phyloP scores from a whole-genome alignment of 2,113 vertebrate genomes.

The Cryptotis parvus region DNA sequence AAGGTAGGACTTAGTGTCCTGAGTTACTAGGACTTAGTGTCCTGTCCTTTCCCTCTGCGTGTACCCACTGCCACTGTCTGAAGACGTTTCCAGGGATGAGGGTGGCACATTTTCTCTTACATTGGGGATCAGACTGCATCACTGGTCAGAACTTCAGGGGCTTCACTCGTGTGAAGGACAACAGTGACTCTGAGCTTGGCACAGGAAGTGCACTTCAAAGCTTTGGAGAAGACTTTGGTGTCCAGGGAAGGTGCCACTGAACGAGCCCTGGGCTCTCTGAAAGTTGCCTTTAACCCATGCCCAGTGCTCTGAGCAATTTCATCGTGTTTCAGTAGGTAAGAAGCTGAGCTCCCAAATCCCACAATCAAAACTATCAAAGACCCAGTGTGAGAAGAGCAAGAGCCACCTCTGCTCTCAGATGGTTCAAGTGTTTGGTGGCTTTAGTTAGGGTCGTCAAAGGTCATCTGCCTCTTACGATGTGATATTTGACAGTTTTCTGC shows the following conservation, averaged over 20 bases:
- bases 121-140: neutral
- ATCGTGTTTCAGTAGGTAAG: neutral
- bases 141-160: neutral
- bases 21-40: too few species aligned
- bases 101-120: neutral
- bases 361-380: neutral
- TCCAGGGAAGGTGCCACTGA: too few species aligned
- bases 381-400: too few species aligned
- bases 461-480: neutral
- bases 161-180: neutral
- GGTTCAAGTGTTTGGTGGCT: neutral
- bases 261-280: too few species aligned
- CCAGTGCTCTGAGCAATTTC: too few species aligned
- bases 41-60: neutral
- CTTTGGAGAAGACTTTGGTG: too few species aligned
- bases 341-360: neutral
- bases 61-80: neutral
- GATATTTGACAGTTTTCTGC: slow-evolving; percentile 43
- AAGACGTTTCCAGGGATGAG: neutral
- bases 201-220: too few species aligned
- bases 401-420: slow-evolving; percentile 34
- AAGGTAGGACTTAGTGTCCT: too few species aligned
- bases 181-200: neutral
- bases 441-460: slow-evolving; percentile 46
- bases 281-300: too few species aligned